Evolutionary conservation across 2,797 vertebrate genomes (phyloP).

Genomic region (Hyperoplus lanceolatus): DNA sequence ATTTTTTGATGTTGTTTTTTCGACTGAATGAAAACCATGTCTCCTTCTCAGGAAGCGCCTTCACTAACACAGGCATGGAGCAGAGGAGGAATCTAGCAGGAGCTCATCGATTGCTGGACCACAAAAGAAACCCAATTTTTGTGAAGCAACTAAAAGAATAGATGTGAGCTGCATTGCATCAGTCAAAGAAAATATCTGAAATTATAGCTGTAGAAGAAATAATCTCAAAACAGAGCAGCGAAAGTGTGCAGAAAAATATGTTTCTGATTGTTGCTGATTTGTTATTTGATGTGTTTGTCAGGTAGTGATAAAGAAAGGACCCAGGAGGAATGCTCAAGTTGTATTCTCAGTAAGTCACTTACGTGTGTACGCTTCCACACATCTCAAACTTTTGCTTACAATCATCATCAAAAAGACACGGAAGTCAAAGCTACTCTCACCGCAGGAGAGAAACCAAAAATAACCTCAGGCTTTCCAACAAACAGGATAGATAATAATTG

Average conservation of each 20-base stretch:
- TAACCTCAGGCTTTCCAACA: constrained; percentile 53
- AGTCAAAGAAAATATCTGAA: constrained; percentile 7
- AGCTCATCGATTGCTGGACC: constrained; percentile 14
- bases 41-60: constrained; percentile 7
- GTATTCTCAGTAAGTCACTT: constrained; percentile 50
- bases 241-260: constrained; percentile 24
- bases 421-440: constrained; percentile 54
- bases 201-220: constrained; percentile 4
- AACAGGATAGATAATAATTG: constrained; percentile 47
- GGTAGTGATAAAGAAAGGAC: constrained; percentile 35
- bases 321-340: constrained; percentile 30
- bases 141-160: not conserved
- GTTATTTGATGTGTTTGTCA: constrained; percentile 46
- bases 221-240: constrained; percentile 22
- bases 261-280: constrained; percentile 25
- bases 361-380: not conserved
- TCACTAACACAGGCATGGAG: constrained; percentile 12
- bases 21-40: constrained; percentile 16
- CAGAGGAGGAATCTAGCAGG: constrained; percentile 23
- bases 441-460: constrained; percentile 63
- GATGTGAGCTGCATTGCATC: constrained; percentile 18
- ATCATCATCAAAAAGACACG: constrained; percentile 54
- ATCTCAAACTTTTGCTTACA: constrained; percentile 36
- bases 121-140: constrained; percentile 11
- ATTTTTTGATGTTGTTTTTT: constrained; percentile 5